Base-by-base conservation (phyloP, 2,113 vertebrate species). In the Todiramphus saurophagus region DNA sequence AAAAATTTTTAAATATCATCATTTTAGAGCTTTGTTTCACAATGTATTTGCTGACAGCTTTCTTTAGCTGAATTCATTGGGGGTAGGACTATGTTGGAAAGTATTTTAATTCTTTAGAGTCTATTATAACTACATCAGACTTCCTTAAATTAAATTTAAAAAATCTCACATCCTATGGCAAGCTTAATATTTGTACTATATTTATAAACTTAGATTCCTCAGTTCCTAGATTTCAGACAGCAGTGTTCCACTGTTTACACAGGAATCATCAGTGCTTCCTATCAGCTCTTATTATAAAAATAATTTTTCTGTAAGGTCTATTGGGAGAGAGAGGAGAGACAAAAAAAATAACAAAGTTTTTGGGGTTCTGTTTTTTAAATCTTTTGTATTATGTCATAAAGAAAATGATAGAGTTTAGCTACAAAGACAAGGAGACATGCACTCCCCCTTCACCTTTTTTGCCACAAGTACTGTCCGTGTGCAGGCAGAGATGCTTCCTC, bases 261-360 rank as follows among this genome's bases (percentile, higher is more conserved):
- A 58, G 74, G 48, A 80, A 59, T 81, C 28, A 60, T 17, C 74
- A 27, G 28, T 69, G 50, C 21, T 77, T 72, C 46, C 46, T 43
- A 55, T 39, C 31, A 69, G 60, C 15, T n/a, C 13, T 67, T 46
- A 31, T 1, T 58, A 20, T 51, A 73, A 72, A 60, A 46, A n/a
- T 24, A 58, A 20, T 21, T 8, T 84, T 25, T 56, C 5, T 51
- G 7, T 35, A 46, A 60, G 4, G 13, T 64, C 44, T n/a, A 19
- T 33, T 25, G 21, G 25, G 23, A 23, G 55, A 41, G 16, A 10
- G 5, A 27, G 4, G 5, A 3, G 5, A 6, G 2, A 13, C 5
- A 12, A 12, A 44, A 13, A 11, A 19, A n/a, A 21, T 13, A 21
- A 6, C 16, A 31, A 55, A 46, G 28, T 28, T 80, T 44, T 6